Evolutionary conservation across 2,113 vertebrate genomes (phyloP), one percentile per base, ranked within the genome.

Genomic region (Apteryx owenii): DNA sequence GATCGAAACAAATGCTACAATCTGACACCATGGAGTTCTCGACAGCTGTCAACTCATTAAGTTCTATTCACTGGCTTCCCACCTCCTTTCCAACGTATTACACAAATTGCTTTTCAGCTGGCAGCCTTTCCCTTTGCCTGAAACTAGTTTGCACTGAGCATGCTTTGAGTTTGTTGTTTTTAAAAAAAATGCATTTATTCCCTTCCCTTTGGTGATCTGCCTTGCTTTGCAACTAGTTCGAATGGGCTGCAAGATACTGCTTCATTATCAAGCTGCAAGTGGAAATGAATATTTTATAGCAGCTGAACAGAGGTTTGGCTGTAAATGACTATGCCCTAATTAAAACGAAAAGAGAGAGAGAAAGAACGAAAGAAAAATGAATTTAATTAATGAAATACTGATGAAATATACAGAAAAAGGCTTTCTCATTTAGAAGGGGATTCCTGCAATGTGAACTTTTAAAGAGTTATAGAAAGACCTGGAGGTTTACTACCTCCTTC

Each of bases 291-390:
- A 93, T 96, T 88, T 96, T 93, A 87, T 93, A 92, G 48, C 15
- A 83, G 60, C 50, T 94, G 78, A 95, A 94, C 76, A 89, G 95
- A 97, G 54, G 73, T 81, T 97, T 91, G 93, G 68, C 84, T 91
- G 89, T 85, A 97, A 97, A 96, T 81, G 86, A 94, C 86, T 94
- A 82, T 33, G 91, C 79, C 75, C 84, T 97, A 95, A 97, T 97
- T 96, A 96, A 93, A 95, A 96, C 44, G 91, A 90, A 95, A 83
- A 33, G 50, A 51, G 40, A 64, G 58, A n/a, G 31, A 75, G 25
- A n/a, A 91, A 85, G 81, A 78, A 68, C 76, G 54, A 86, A 93
- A 81, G 91, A 90, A 94, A 90, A 89, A 88, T 82, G 10, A 92
- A 90, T 96, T 95, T 87, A 89, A 95, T 97, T 89, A 94, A 96